Percentiles rank a stretch among this genome's conserved stretches.
phyloP scores from a whole-genome alignment of 2,113 vertebrate genomes.

The Rhadina sibilatrix region DNA sequence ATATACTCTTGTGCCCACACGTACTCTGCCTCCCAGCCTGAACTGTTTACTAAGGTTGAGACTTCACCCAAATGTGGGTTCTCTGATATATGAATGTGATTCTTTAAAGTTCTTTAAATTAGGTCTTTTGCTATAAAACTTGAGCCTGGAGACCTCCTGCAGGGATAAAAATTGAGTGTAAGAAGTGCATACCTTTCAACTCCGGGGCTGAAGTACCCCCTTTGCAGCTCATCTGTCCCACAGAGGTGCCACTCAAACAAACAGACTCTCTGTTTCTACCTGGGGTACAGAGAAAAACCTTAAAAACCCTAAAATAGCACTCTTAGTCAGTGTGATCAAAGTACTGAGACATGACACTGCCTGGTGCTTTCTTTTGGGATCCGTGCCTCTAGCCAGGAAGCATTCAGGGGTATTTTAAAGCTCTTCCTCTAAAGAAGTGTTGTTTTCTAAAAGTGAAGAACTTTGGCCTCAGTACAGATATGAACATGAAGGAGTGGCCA shows the following conservation, averaged over 20 bases:
- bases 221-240: background rate
- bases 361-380: background rate
- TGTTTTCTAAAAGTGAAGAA: background rate
- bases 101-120: background rate
- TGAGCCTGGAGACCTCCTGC: background rate
- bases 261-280: background rate
- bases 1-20: fast-evolving
- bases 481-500: background rate
- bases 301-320: background rate
- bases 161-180: background rate
- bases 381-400: background rate
- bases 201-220: background rate
- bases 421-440: background rate
- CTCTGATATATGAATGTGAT: background rate
- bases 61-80: background rate
- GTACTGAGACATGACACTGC: background rate
- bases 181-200: background rate
- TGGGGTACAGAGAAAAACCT: background rate
- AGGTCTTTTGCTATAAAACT: background rate
- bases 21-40: background rate
- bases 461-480: background rate
- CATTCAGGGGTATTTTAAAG: background rate
- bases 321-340: background rate
- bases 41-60: background rate
- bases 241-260: background rate